Evolutionary conservation across 1,140 invertebrate species (phyloP).

Genomic region (Drosophila lacteicornis): DNA sequence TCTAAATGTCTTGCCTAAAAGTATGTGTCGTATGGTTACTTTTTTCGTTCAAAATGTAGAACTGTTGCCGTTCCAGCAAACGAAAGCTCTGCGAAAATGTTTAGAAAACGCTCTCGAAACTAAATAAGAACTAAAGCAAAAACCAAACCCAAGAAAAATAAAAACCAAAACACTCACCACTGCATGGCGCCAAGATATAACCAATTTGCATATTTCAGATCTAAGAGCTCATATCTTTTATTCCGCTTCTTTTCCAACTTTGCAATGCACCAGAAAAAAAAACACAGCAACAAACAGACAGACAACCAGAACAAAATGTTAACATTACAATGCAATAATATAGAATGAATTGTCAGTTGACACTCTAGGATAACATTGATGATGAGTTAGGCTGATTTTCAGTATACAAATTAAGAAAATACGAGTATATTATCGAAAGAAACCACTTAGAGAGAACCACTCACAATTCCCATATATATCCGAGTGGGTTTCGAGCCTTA

Average conservation of each 20-base stretch:
- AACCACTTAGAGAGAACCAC: constrained; percentile 34
- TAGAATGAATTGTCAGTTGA: constrained; percentile 53
- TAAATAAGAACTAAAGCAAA: constrained; percentile 32
- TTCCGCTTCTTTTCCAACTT: constrained; percentile 45
- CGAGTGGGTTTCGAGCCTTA: constrained; percentile 29
- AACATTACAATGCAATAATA: constrained; percentile 40
- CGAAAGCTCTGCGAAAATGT: constrained; percentile 41
- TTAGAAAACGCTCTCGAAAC: constrained; percentile 32
- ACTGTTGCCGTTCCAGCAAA: constrained; percentile 48
- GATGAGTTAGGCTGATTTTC: constrained; percentile 55
- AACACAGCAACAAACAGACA: constrained; percentile 39
- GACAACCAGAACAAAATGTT: constrained; percentile 37
- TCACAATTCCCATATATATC: constrained; percentile 19
- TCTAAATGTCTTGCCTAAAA: constrained; percentile 69
- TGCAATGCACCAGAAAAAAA: constrained; percentile 38
- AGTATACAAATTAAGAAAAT: constrained; percentile 14
- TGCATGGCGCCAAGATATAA: constrained; percentile 61
- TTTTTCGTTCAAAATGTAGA: constrained; percentile 69
- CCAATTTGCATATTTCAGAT: constrained; percentile 30
- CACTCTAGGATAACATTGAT: constrained; percentile 34
- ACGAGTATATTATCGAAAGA: neutral
- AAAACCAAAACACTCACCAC: constrained; percentile 42
- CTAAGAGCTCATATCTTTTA: constrained; percentile 43
- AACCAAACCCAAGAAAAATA: constrained; percentile 5
- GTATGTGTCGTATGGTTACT: constrained; percentile 67